Evolutionary conservation across 2,113 vertebrate species (phyloP), one percentile per base, ranked within the genome.

Genomic region (Aspiorhynchus laticeps): DNA sequence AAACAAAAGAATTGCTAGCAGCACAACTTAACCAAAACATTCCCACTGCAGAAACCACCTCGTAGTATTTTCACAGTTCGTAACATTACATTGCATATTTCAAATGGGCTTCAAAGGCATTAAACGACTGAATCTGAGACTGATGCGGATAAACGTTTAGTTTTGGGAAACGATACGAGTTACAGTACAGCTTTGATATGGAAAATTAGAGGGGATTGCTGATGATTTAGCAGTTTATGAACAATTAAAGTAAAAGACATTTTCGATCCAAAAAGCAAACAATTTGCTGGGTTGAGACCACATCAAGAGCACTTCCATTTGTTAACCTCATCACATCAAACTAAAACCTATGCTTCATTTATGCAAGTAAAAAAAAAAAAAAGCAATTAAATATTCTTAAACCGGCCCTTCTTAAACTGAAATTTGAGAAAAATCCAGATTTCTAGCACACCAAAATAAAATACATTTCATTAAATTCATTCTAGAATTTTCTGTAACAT

Each of bases 281-380:
- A 65, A 48, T 63, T 31, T 19, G 56, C 80, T 12, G 0, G 24
- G 38, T 73, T 21, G 12, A 79, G 38, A 33, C 33, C 28, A 74
- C 24, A 88, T 77, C 85, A 79, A 69, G 36, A 65, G 74, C 88
- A 87, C 28, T 17, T 85, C 75, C 26, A 53, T 74, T 38, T 24
- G 81, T 61, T 82, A 73, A 43, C 36, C 38, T 21, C 14, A 76
- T 91, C 90, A 90, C 88, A 88, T 89, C 91, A 92, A 92, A 91
- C 90, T 36, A 46, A 41, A 92, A 92, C 69, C 67, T 41, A 81
- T 48, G n/a, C 53, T 0, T 85, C 77, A 10, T 26, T 88, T 88
- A 38, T 21, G 84, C 26, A 74, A 82, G 3, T 61, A 1, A 43
- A 61, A 84, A 84, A 73, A 38, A 12, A 56, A 61, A 65, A 48